phyloP scores from a whole-genome alignment of 2,888 invertebrate genomes.

The Hypselothyrea guttata region DNA sequence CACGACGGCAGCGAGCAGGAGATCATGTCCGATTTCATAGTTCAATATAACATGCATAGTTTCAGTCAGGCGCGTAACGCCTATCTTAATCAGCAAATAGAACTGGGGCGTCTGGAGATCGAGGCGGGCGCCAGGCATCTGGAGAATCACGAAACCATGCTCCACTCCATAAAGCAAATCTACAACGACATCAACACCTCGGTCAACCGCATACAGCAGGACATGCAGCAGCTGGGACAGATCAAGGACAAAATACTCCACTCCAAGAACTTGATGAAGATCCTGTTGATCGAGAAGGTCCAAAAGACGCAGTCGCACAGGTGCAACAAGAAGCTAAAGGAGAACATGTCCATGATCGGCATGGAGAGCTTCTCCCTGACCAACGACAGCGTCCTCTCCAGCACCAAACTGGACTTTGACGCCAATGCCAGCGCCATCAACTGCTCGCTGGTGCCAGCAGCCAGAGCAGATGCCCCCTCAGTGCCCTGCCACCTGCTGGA shows the following conservation, averaged over 20 bases:
- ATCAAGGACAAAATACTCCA: conserved; percentile 81
- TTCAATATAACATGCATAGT: conserved; percentile 76
- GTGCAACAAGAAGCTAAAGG: conserved; percentile 69
- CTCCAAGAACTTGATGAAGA: conserved; percentile 76
- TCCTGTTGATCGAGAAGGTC: conserved; percentile 70
- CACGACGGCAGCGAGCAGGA: conserved; percentile 64
- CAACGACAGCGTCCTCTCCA: conserved; percentile 78
- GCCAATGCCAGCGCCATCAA: conserved; percentile 55
- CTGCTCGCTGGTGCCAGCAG: conserved; percentile 22
- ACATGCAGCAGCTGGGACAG: conserved; percentile 78
- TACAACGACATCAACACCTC: conserved; percentile 75
- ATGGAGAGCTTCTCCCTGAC: conserved; percentile 65
- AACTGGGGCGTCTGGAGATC: conserved; percentile 66
- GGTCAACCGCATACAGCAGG: conserved; percentile 79
- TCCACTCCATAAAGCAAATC: conserved; percentile 77
- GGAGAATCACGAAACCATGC: conserved; percentile 77
- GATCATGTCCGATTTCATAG: conserved; percentile 78
- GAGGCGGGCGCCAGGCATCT: conserved; percentile 65
- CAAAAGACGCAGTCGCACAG: conserved; percentile 68
- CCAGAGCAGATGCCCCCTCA: conserved; percentile 5
- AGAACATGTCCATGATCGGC: conserved; percentile 58
- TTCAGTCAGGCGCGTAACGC: conserved; percentile 75
- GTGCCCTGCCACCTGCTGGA: conserved; percentile 75
- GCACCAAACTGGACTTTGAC: conserved; percentile 80
- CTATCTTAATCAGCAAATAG: conserved; percentile 75